Evolutionary conservation across 2,113 vertebrate species (phyloP), one percentile per base, ranked within the genome.

Genomic region (Leptosomus discolor): DNA sequence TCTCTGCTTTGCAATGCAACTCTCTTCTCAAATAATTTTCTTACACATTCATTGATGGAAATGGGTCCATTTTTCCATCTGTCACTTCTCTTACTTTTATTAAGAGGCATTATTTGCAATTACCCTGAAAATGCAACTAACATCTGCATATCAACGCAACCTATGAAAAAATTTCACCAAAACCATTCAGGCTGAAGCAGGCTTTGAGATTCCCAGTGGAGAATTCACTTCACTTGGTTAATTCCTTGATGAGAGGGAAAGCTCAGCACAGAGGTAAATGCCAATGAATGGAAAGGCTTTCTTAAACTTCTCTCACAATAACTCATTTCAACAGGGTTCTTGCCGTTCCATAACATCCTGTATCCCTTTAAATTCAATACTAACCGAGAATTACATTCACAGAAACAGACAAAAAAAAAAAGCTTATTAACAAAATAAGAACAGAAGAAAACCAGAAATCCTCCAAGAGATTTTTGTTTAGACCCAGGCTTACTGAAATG

Each of bases 321-420:
- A 13, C 48, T 36, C 64, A 6, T 20, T 63, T 48, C 48, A 63
- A 3, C 30, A 61, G 45, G 8, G 8, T 34, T 71, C 46, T 79
- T 70, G 46, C 56, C 39, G 2, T 78, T 54, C 39, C 41, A 12
- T 30, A 50, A 32, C 30, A 50, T 74, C 45, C 43, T 32, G 46
- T 10, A 60, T 30, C 58, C n/a, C 8, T 64, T 68, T 45, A 39
- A 57, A 75, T 39, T 65, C 61, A 48, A 7, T 57, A 32, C 15
- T 79, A 69, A 19, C 12, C 32, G 57, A 57, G 56, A 85, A 54
- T 54, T 41, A 43, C 43, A 43, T 65, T 37, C 21, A 17, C 16
- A 48, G 70, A 0, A n/a, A n/a, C n/a, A n/a, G n/a, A n/a, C n/a
- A n/a, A 0, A 67, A 54, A 63, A 81, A 13, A 20, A 77, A 50